These are phyloP conservation scores for Pampusana beccarii DNA, from an alignment of 2,113 vertebrate genomes.

Conservation along the genomic window DNA sequence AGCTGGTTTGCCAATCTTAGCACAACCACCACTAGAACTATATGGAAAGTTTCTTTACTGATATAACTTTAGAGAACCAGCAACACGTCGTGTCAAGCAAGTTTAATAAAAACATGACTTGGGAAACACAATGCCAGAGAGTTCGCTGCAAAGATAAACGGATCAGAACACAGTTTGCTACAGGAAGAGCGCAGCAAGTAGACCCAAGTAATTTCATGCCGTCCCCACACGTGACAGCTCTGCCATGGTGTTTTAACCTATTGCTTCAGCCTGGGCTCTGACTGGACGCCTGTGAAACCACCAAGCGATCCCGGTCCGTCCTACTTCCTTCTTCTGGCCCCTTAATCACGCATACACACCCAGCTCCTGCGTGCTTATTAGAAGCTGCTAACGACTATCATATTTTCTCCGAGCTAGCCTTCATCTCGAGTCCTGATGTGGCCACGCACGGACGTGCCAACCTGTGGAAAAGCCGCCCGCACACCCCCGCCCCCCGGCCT, in stretches of 20 bases:
- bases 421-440: background rate
- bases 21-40: background rate
- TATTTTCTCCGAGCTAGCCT: background rate
- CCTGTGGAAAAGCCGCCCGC: background rate
- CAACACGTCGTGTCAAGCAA: background rate
- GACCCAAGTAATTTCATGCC: background rate
- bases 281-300: background rate
- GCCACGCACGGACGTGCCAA: background rate
- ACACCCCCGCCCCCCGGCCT: background rate
- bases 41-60: background rate
- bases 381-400: background rate
- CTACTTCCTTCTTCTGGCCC: slow-evolving; percentile 20
- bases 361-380: background rate
- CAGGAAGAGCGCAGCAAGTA: background rate
- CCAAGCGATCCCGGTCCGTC: background rate
- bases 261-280: background rate
- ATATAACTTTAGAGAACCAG: background rate
- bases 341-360: background rate
- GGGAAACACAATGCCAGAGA: fast-evolving
- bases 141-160: fast-evolving
- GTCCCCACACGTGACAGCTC: background rate
- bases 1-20: background rate
- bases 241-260: background rate
- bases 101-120: background rate
- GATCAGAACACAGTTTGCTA: too few relatives aligned